Evolutionary conservation across 1,140 invertebrate genomes (phyloP), one percentile per base, ranked within the genome.

Genomic region (Asbolus verrucosus): DNA sequence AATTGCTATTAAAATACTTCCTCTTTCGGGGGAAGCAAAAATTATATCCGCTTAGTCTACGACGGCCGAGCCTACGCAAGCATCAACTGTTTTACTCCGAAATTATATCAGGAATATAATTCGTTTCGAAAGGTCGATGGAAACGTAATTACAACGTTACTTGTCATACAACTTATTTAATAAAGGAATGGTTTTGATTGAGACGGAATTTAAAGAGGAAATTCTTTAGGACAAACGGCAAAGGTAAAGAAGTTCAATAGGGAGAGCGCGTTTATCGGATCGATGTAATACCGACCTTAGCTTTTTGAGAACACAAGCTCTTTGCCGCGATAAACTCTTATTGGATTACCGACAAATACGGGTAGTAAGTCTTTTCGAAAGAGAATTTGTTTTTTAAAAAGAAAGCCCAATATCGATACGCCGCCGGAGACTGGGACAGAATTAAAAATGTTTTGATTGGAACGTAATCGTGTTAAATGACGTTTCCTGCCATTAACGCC

Each of bases 281-380:
- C 62, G 50, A 71, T 67, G 38, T 68, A 67, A 67, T 67, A 60
- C 65, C 69, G 14, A 71, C 46, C 65, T 71, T 68, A 66, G 68
- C 66, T 69, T 73, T 75, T 75, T 66, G 43, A 63, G 66, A 68
- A 68, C 65, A 67, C 43, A 36, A 60, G 24, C 39, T 69, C 67
- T 69, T 69, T 70, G 65, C 73, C 36, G 61, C 71, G 69, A 71
- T 75, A 73, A 75, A 75, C 72, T 72, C 74, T 71, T 75, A 75
- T 73, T 75, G 74, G 74, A 75, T 75, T 75, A 75, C 72, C 62
- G 14, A 68, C 72, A 75, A 73, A 75, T 75, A 71, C 74, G 72
- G 61, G 43, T 71, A 46, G 71, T 72, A 71, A 73, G 74, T 73
- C 74, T 73, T 75, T 73, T 67, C 68, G 71, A 67, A 71, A 70